phyloP scores from a whole-genome alignment of 2,113 vertebrate species.

The Lethenteron camtschaticum region DNA sequence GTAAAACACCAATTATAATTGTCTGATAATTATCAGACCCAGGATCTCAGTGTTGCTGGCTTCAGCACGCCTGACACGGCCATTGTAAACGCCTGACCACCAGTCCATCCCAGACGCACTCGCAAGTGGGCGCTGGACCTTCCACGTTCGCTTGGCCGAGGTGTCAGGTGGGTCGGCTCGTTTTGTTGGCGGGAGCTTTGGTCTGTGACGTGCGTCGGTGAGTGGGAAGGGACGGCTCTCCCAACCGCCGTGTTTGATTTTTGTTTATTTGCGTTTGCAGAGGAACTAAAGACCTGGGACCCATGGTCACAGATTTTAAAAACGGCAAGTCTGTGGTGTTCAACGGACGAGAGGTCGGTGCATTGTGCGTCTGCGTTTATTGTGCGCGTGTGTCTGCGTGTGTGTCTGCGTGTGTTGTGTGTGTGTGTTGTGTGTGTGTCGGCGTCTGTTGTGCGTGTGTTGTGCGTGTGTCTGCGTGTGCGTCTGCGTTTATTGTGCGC shows the following conservation, averaged over 20 bases:
- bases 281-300: conserved; percentile 58
- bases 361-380: not conserved
- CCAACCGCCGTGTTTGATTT: not conserved
- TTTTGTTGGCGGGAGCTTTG: not conserved
- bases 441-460: not conserved
- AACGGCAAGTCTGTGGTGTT: conserved; percentile 34
- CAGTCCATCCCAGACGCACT: too few species aligned
- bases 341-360: conserved; percentile 51
- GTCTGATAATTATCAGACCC: too few species aligned
- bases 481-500: not conserved
- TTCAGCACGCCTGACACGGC: too few species aligned
- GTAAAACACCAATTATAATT: too few species aligned
- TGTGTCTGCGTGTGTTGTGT: not conserved
- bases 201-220: not conserved
- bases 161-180: not conserved
- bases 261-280: conserved; percentile 19
- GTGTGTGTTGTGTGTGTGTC: not conserved
- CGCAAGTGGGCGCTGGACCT: not conserved
- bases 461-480: not conserved
- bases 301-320: conserved; percentile 51
- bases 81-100: too few species aligned
- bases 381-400: not conserved
- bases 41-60: too few species aligned
- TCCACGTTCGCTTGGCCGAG: not conserved
- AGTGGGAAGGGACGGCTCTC: not conserved